A percentile compares a stretch with the other conserved stretches of the same genome.
Conservation (phyloP, 2,113 vertebrate species). For the Paradisaea rubra region DNA sequence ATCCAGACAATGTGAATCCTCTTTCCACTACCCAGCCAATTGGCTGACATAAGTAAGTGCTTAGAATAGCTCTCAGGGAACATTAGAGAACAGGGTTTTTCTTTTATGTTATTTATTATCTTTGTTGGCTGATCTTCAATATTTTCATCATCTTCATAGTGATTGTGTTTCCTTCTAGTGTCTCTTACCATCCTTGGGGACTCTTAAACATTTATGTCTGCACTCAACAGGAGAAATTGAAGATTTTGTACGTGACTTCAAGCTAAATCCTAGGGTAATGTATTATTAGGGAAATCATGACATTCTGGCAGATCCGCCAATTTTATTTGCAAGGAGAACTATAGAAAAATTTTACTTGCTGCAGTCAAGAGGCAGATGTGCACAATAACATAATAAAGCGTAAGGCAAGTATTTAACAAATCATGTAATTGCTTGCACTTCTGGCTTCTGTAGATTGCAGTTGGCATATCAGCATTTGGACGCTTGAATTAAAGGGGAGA, state of each 20-base stretch:
- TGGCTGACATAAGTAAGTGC: background rate
- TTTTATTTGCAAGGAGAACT: background rate
- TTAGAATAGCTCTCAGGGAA: conserved; percentile 50
- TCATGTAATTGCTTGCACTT: background rate
- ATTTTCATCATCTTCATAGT: conserved; percentile 64
- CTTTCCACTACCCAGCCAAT: background rate
- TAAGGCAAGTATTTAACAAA: background rate
- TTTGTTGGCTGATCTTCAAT: conserved; percentile 46
- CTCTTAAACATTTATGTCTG: conserved; percentile 35
- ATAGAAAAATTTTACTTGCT: background rate
- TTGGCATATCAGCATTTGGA: background rate
- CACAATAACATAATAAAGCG: background rate
- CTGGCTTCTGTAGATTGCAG: background rate
- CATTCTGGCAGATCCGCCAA: background rate
- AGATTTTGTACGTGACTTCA: conserved; percentile 44
- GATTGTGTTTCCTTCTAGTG: conserved; percentile 44
- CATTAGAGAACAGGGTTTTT: conserved; percentile 16
- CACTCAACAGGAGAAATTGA: conserved; percentile 45
- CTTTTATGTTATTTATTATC: conserved; percentile 60
- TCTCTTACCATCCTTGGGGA: conserved; percentile 33
- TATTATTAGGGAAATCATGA: conserved; percentile 3
- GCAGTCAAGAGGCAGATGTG: background rate
- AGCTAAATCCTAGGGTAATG: conserved; percentile 11
- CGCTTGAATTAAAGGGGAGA: background rate
- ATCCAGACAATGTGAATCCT: background rate